phyloP scores from a whole-genome alignment of 2,888 invertebrate species.

The Aphidius colemani region DNA sequence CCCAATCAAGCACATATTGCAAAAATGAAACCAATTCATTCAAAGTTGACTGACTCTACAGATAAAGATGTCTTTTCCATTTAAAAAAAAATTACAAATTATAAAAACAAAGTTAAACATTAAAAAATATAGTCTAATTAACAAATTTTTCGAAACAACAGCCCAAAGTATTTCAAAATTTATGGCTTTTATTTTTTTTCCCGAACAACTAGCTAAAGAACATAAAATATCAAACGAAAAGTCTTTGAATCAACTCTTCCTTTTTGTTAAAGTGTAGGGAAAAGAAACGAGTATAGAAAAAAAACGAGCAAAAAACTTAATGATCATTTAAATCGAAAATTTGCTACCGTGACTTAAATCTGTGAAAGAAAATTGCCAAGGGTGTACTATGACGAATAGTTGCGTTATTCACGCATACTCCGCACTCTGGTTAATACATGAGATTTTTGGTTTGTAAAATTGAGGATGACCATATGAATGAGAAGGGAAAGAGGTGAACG shows the following conservation, averaged over 20 bases:
- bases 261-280: too few species aligned
- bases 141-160: background rate
- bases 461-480: conserved; percentile 7
- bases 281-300: too few species aligned
- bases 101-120: background rate
- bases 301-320: background rate
- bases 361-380: conserved; percentile 25
- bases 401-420: conserved; percentile 49
- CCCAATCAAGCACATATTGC: conserved; percentile 23
- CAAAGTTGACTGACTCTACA: background rate
- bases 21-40: conserved; percentile 8
- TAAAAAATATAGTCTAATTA: background rate
- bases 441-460: conserved; percentile 35
- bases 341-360: too few species aligned
- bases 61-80: conserved; percentile 18
- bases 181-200: background rate
- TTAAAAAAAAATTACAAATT: background rate
- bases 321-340: background rate
- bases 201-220: background rate
- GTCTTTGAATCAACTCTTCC: too few species aligned
- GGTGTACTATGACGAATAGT: conserved; percentile 52
- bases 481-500: conserved; percentile 19
- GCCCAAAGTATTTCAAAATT: too few species aligned
- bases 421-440: conserved; percentile 41
- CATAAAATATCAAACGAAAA: background rate